phyloP scores from a whole-genome alignment of 2,797 vertebrate genomes.

The Micrastur ruficollis region DNA sequence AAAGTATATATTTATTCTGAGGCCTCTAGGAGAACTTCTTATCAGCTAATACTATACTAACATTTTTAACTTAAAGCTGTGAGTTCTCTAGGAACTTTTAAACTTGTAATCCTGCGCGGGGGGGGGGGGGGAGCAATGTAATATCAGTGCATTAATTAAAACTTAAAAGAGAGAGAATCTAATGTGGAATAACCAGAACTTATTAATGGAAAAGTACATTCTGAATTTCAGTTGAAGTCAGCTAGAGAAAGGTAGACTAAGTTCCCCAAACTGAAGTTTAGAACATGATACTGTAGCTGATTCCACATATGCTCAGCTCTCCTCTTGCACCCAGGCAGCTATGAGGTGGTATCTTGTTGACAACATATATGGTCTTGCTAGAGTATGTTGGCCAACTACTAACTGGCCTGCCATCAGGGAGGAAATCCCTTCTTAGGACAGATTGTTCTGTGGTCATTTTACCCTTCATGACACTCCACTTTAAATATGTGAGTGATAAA shows the following conservation, averaged over 20 bases:
- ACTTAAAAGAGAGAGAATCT: not conserved
- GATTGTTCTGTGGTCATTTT: not conserved
- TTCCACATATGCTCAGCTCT: not conserved
- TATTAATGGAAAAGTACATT: not conserved
- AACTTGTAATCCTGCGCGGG: slow-evolving; percentile 10
- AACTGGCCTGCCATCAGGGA: not conserved
- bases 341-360: not conserved
- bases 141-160: not conserved
- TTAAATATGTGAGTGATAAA: not conserved
- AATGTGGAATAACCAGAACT: not conserved
- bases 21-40: slow-evolving; percentile 35
- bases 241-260: not conserved
- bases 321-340: not conserved
- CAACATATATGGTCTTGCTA: not conserved
- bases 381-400: not conserved
- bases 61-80: not conserved
- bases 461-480: not conserved
- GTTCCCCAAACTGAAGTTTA: not conserved
- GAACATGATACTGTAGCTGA: not conserved
- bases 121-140: fast-evolving
- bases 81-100: slow-evolving; percentile 37
- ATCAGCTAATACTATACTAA: slow-evolving; percentile 26
- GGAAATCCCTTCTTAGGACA: not conserved
- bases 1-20: not conserved
- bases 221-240: not conserved